Conservation (phyloP, 2,113 vertebrate genomes). For the Aptenodytes patagonicus region DNA sequence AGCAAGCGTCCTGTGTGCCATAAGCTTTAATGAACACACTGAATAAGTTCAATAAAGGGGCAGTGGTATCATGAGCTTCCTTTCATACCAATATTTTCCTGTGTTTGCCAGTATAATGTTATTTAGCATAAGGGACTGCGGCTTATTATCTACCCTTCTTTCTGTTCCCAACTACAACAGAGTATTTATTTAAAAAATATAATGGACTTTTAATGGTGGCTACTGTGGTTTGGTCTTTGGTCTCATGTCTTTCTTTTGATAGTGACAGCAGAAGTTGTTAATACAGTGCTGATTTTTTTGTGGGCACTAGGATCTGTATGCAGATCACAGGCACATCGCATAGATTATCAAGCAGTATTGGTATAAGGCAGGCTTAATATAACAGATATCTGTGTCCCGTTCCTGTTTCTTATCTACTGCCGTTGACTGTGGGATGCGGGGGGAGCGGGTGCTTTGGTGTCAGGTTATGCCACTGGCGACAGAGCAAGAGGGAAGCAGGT, state of each 20-base stretch:
- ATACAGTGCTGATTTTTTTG: neutral
- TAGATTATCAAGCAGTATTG: neutral
- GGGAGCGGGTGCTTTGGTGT: neutral
- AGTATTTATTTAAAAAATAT: neutral
- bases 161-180: neutral
- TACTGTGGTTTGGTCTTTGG: neutral
- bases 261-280: neutral
- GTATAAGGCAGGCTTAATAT: neutral
- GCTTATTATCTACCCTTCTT: neutral
- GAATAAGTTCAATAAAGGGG: neutral
- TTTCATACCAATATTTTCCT: neutral
- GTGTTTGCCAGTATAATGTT: neutral
- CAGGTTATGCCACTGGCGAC: neutral
- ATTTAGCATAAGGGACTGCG: neutral
- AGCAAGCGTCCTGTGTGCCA: neutral
- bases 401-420: neutral
- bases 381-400: neutral
- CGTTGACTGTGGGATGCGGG: neutral
- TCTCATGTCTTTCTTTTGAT: neutral
- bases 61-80: neutral
- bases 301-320: neutral
- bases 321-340: neutral
- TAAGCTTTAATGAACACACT: neutral
- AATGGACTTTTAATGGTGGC: neutral
- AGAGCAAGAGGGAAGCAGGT: neutral